phyloP scores from a whole-genome alignment of 1,140 invertebrate species.

The Neodiprion virginianus region DNA sequence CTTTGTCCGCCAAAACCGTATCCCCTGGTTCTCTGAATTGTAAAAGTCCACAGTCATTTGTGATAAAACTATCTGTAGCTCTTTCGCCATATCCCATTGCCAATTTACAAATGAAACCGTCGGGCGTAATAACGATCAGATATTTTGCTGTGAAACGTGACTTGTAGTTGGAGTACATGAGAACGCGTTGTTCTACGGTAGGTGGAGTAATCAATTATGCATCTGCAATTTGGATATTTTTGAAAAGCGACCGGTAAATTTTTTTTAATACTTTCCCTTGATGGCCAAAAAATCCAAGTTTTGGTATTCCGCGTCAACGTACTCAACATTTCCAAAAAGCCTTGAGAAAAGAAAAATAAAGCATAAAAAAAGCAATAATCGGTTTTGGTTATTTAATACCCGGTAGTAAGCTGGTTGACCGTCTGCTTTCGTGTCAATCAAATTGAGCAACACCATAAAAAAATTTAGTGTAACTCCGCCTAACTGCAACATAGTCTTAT shows the following conservation, averaged over 20 bases:
- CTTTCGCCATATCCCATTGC: slow-evolving; percentile 38
- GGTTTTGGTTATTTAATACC: neutral
- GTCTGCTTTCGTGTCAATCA: neutral
- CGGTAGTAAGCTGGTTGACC: slow-evolving; percentile 7
- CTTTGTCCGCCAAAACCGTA: slow-evolving; percentile 43
- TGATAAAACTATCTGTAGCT: slow-evolving; percentile 34
- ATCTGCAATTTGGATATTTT: slow-evolving; percentile 13
- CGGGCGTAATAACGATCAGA: slow-evolving; percentile 31
- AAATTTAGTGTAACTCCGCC: slow-evolving; percentile 4
- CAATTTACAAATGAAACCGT: slow-evolving; percentile 35
- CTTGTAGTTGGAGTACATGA: slow-evolving; percentile 38
- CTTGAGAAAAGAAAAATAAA: neutral
- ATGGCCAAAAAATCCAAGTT: slow-evolving; percentile 21
- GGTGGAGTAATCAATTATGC: slow-evolving; percentile 19
- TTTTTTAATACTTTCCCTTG: slow-evolving; percentile 16
- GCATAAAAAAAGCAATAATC: slow-evolving; percentile 4
- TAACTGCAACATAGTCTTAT: slow-evolving; percentile 13
- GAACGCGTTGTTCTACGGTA: slow-evolving; percentile 9
- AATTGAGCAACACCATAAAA: slow-evolving; percentile 5
- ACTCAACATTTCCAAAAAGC: neutral
- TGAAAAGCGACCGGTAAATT: slow-evolving; percentile 19
- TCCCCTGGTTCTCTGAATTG: slow-evolving; percentile 37
- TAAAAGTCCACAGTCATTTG: slow-evolving; percentile 36
- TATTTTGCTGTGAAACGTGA: slow-evolving; percentile 29
- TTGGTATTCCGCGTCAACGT: slow-evolving; percentile 8